Evolutionary conservation across 1,140 invertebrate genomes (phyloP), one percentile per base, ranked within the genome.

Genomic region (Zaprionus nigranus): DNA sequence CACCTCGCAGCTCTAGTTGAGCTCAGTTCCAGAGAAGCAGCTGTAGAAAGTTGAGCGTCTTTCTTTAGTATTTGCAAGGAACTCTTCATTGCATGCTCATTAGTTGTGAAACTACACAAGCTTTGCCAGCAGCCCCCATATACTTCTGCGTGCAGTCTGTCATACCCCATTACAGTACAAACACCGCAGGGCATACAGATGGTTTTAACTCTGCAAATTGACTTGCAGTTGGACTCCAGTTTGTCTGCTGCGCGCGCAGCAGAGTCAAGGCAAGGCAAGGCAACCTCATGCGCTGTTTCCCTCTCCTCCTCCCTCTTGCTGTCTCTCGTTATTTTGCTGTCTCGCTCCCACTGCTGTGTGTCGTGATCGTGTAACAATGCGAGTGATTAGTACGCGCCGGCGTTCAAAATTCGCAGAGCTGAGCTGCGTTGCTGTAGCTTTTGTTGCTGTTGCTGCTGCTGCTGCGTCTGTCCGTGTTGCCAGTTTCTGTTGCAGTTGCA

Each of bases 361-460:
- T 38, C 82, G 66, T 75, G 83, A 82, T 90, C 85, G 85, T 90
- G 85, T 90, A 90, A 90, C 85, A 90, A 90, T 90, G 85, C 85
- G 81, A 90, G 85, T 90, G 85, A 90, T 90, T 90, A 90, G 85
- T 90, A 90, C 85, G 85, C 85, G 85, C 85, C 85, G 85, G 85
- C 85, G 85, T 90, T 90, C 85, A 74, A 77, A 77, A 81, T 81
- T 83, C 61, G 78, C 81, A 78, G 76, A n/a, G n/a, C n/a, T 66
- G 68, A 43, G n/a, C 54, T 77, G 66, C 38, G 46, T 64, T 58
- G 54, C 53, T 43, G 46, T 64, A 53, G 54, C 53, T 43, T 34
- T 54, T 57, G 49, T 20, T 49, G 34, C 56, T 60, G 51, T 58
- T 59, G 62, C 66, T 67, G 67, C 81, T 78, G 57, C 46, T 38